A percentile compares a stretch with the other conserved stretches of the same genome.
phyloP scores from a whole-genome alignment of 1,140 invertebrate genomes.

The Cyclina sinensis region DNA sequence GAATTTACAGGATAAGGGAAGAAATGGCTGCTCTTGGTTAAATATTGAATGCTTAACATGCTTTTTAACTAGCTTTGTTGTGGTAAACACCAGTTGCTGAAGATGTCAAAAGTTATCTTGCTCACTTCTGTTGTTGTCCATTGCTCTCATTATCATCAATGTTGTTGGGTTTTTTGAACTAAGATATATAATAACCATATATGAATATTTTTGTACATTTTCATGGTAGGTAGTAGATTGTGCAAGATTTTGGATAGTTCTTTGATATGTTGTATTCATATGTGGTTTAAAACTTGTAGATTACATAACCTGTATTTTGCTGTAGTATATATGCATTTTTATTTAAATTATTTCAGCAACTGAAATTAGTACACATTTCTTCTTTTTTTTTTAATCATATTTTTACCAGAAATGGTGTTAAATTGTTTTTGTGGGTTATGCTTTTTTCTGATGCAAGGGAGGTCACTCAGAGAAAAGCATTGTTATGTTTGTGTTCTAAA shows the following conservation, averaged over 20 bases:
- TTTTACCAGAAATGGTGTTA: conserved; percentile 54
- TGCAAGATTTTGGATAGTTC: conserved; percentile 43
- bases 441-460: conserved; percentile 55
- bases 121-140: conserved; percentile 63
- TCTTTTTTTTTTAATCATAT: conserved; percentile 67
- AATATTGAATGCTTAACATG: too few species aligned
- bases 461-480: conserved; percentile 21
- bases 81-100: background rate
- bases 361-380: conserved; percentile 43
- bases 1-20: too few species aligned
- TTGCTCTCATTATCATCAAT: conserved; percentile 43
- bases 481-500: conserved; percentile 53
- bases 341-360: conserved; percentile 61
- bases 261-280: conserved; percentile 48
- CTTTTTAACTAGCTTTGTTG: too few species aligned
- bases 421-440: conserved; percentile 34
- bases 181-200: conserved; percentile 59
- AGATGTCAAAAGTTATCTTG: conserved; percentile 44
- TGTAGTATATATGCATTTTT: conserved; percentile 71
- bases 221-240: conserved; percentile 14
- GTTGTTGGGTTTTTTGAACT: conserved; percentile 50
- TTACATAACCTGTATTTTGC: conserved; percentile 49
- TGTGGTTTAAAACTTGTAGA: conserved; percentile 53
- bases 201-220: conserved; percentile 65
- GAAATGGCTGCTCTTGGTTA: too few species aligned